Percentiles rank a stretch among this genome's conserved stretches.
phyloP scores from a whole-genome alignment of 2,113 vertebrate species.

The Coregonus clupeaformis region DNA sequence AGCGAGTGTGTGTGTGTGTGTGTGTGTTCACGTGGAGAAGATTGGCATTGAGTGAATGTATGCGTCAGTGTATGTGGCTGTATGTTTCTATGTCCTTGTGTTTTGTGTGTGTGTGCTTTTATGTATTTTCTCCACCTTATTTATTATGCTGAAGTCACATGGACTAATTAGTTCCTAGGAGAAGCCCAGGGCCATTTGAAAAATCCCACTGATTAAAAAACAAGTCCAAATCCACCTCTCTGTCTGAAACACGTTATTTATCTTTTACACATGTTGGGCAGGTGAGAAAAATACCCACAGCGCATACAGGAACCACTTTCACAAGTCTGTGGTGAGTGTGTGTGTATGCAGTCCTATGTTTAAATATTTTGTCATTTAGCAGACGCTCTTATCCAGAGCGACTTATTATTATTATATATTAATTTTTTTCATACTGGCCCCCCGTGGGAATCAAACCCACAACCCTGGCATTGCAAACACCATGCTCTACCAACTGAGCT shows the following conservation, averaged over 20 bases:
- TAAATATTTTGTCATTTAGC: too few relatives aligned
- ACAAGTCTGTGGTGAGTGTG: too few relatives aligned
- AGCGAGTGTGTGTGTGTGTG: slow-evolving; percentile 32
- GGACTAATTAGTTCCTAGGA: slow-evolving; percentile 77
- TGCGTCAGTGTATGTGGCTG: slow-evolving; percentile 16
- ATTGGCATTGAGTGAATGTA: background rate
- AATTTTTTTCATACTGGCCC: too few relatives aligned
- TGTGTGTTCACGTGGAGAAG: slow-evolving; percentile 15
- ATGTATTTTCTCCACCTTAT: slow-evolving; percentile 53
- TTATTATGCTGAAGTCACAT: slow-evolving; percentile 74
- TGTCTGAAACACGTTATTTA: slow-evolving; percentile 19
- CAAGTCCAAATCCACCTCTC: slow-evolving; percentile 71
- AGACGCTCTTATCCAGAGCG: too few relatives aligned
- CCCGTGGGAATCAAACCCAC: too few relatives aligned
- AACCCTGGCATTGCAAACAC: too few relatives aligned
- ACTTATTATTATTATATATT: too few relatives aligned
- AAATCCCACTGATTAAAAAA: slow-evolving; percentile 77
- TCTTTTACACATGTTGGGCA: too few relatives aligned
- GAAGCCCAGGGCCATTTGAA: slow-evolving; percentile 73
- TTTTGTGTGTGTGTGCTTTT: slow-evolving; percentile 4
- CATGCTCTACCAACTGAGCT: too few relatives aligned
- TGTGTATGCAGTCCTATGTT: too few relatives aligned
- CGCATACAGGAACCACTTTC: slow-evolving; percentile 18
- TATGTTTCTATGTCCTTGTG: slow-evolving; percentile 14
- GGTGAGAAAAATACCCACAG: slow-evolving; percentile 3